Percentiles rank a stretch among this genome's conserved stretches.
These are phyloP conservation scores for Macrotrachela quadricornifera DNA, from an alignment of 1,140 invertebrate genomes.

Conservation along the genomic window DNA sequence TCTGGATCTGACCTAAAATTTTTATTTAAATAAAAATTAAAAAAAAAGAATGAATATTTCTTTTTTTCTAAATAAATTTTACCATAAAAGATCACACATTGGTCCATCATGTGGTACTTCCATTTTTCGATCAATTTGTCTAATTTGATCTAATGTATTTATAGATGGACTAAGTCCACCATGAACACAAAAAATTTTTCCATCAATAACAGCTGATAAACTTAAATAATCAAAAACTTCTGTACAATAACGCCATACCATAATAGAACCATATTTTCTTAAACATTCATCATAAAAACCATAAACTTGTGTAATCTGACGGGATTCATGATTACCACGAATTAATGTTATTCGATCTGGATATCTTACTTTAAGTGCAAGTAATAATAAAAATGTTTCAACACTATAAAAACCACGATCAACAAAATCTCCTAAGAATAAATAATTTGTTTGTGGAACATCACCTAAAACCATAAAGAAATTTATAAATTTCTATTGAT, in stretches of 20 bases:
- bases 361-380: constrained; percentile 92
- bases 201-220: constrained; percentile 86
- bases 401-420: constrained; percentile 97
- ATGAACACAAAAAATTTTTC: constrained; percentile 48
- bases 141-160: background rate
- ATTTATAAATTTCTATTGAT: too few relatives aligned
- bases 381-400: constrained; percentile 83
- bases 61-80: constrained; percentile 43
- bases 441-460: constrained; percentile 93
- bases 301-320: constrained; percentile 43
- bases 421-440: constrained; percentile 99
- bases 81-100: constrained; percentile 98
- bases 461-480: constrained; percentile 74
- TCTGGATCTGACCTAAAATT: too few relatives aligned
- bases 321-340: constrained; percentile 68
- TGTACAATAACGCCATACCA: constrained; percentile 86
- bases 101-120: constrained; percentile 80
- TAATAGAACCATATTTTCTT: constrained; percentile 76
- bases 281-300: constrained; percentile 99
- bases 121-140: constrained; percentile 31
- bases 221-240: constrained; percentile 98
- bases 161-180: background rate
- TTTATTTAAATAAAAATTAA: too few relatives aligned
- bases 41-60: too few relatives aligned
- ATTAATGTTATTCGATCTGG: constrained; percentile 91